A percentile compares a stretch with the other conserved stretches of the same genome.
phyloP scores from a whole-genome alignment of 1,140 invertebrate genomes.

The Drosophila carrolli region DNA sequence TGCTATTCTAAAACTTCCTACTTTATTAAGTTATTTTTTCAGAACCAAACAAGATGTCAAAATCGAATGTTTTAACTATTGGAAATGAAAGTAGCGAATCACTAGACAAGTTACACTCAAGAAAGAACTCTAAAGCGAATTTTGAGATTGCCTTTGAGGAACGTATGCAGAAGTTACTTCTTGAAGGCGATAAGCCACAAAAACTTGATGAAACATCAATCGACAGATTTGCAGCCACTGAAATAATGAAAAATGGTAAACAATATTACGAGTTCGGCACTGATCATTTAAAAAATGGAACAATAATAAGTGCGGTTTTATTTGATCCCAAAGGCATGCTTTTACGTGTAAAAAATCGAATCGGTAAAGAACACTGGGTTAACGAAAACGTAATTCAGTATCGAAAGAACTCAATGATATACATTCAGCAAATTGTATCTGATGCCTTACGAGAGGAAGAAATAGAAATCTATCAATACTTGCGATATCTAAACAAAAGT shows the following conservation, averaged over 20 bases:
- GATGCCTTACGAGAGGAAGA: conserved; percentile 5
- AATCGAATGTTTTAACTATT: conserved; percentile 1
- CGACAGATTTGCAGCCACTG: not conserved
- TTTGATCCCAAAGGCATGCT: conserved; percentile 8
- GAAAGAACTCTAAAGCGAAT: conserved; percentile 6
- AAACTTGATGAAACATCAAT: not conserved
- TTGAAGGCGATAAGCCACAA: not conserved
- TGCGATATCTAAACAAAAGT: conserved; percentile 3
- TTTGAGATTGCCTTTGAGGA: conserved; percentile 16
- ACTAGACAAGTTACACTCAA: not conserved
- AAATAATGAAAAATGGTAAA: conserved; percentile 17
- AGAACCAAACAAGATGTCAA: conserved; percentile 3
- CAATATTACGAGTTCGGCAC: conserved; percentile 22
- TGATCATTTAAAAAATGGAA: not conserved
- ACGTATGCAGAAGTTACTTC: conserved; percentile 11
- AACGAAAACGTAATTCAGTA: conserved; percentile 16
- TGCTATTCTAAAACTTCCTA: not conserved
- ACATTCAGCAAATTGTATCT: conserved; percentile 7
- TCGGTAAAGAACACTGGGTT: conserved; percentile 22
- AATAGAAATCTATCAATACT: conserved; percentile 16
- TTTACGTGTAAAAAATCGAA: not conserved
- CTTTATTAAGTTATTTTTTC: not conserved
- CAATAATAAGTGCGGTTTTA: not conserved
- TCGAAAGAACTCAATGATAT: not conserved
- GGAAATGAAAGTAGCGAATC: not conserved